These are phyloP conservation scores for Mantis religiosa DNA, from an alignment of 2,888 invertebrate genomes.

Conservation along the genomic window DNA sequence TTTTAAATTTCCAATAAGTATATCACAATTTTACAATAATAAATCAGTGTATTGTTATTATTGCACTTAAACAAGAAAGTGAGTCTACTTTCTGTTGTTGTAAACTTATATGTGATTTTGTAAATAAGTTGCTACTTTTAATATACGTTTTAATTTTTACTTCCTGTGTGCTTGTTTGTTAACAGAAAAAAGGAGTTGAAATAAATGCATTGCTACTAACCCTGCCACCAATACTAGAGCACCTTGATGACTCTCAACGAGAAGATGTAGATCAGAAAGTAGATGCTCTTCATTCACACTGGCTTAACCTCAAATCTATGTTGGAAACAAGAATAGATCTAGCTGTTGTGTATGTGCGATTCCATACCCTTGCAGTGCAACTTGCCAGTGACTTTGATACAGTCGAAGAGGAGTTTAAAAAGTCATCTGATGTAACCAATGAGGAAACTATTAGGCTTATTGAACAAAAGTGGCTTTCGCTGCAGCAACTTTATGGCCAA, in stretches of 20 bases:
- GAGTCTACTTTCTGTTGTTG: no score
- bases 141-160: background rate
- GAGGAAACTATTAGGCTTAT: conserved; percentile 48
- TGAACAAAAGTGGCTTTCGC: conserved; percentile 62
- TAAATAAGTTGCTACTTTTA: no score
- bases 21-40: no score
- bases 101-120: no score
- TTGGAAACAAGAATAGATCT: conserved; percentile 60
- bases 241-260: conserved; percentile 60
- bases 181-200: conserved; percentile 62
- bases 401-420: conserved; percentile 57
- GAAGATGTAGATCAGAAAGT: conserved; percentile 60
- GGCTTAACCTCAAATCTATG: conserved; percentile 58
- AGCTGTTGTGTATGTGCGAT: conserved; percentile 63
- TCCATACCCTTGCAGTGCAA: conserved; percentile 65
- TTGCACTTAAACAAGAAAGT: no score
- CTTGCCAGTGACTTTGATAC: conserved; percentile 62
- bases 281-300: conserved; percentile 57
- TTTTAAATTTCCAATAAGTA: no score
- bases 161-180: conserved; percentile 30
- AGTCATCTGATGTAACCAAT: conserved; percentile 48
- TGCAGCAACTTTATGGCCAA: conserved; percentile 60
- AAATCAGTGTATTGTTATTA: no score
- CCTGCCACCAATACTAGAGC: conserved; percentile 58
- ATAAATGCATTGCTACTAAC: conserved; percentile 60